These are phyloP conservation scores for Macaria liturata DNA, from an alignment of 2,888 invertebrate genomes.

Conservation along the genomic window DNA sequence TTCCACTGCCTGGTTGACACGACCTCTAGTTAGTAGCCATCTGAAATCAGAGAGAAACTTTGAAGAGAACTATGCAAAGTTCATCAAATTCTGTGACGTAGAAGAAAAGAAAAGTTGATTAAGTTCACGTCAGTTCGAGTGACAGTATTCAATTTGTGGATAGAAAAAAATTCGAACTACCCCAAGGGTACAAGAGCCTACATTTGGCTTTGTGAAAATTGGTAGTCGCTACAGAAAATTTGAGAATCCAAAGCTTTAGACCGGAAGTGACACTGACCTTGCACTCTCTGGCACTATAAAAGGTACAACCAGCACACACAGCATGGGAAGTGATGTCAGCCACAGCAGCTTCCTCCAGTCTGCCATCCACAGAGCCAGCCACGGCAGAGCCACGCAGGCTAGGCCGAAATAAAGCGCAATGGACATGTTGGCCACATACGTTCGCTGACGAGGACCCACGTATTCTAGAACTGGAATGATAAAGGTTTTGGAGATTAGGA, in stretches of 20 bases:
- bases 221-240: too few species aligned
- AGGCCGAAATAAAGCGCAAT: conserved; percentile 76
- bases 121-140: too few species aligned
- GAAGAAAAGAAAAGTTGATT: too few species aligned
- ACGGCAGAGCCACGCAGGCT: conserved; percentile 71
- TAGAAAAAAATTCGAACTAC: too few species aligned
- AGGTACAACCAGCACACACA: conserved; percentile 58
- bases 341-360: conserved; percentile 72
- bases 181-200: too few species aligned
- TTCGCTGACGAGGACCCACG: conserved; percentile 75
- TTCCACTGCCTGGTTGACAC: conserved; percentile 66
- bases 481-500: neutral
- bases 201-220: too few species aligned
- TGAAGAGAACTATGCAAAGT: too few species aligned
- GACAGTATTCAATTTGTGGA: too few species aligned
- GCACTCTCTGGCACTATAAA: conserved; percentile 75
- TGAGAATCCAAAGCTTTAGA: too few species aligned
- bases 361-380: conserved; percentile 71
- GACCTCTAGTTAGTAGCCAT: conserved; percentile 69
- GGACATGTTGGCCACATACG: conserved; percentile 78
- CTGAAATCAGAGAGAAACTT: conserved; percentile 41
- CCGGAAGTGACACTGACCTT: conserved; percentile 14
- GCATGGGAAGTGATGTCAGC: conserved; percentile 68
- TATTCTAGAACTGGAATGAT: conserved; percentile 69
- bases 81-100: too few species aligned